A percentile compares a stretch with the other conserved stretches of the same genome.
phyloP scores from a whole-genome alignment of 2,888 invertebrate species.

The Xestoiulus laeticollis region DNA sequence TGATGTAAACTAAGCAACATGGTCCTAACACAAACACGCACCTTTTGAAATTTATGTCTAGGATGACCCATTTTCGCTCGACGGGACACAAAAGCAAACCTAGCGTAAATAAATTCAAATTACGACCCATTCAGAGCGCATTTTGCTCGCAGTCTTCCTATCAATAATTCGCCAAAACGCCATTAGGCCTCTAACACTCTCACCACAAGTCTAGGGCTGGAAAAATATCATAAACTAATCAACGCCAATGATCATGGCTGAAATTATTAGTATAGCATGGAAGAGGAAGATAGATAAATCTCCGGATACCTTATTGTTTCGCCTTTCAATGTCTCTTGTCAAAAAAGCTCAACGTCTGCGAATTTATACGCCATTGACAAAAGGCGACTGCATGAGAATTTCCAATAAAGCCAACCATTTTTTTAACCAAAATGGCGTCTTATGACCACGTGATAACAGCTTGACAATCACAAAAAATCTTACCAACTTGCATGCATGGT shows the following conservation, averaged over 20 bases:
- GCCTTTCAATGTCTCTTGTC: background rate
- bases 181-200: background rate
- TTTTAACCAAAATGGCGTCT: background rate
- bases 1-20: no score
- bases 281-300: background rate
- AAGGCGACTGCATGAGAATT: background rate
- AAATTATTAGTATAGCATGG: background rate
- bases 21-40: background rate
- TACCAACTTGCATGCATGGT: background rate
- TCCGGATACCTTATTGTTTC: background rate
- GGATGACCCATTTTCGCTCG: background rate
- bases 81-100: background rate
- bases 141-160: background rate
- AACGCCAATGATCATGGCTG: background rate
- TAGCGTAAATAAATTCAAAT: background rate
- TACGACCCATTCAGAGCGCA: background rate
- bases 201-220: background rate
- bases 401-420: background rate
- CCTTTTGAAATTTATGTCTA: background rate
- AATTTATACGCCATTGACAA: background rate
- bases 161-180: background rate
- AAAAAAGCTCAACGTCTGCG: background rate
- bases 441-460: background rate
- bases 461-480: background rate
- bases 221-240: background rate